Evolutionary conservation across 2,888 invertebrate genomes (phyloP).

Genomic region (Ochropacha duplaris): DNA sequence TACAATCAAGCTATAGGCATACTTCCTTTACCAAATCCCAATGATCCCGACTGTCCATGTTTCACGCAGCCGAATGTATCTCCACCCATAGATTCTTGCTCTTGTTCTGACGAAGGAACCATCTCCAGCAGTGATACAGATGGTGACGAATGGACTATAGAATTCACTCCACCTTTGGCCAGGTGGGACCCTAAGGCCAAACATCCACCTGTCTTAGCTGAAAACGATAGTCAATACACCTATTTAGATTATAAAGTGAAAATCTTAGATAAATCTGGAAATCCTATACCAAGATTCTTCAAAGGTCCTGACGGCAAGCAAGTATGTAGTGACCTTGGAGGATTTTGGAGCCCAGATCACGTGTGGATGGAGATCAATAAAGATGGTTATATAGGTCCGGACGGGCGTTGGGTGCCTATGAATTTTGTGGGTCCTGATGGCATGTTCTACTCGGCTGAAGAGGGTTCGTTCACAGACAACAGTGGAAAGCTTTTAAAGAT

Average conservation of each 20-base stretch:
- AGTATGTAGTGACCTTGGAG: conserved; percentile 74
- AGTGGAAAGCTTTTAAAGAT: conserved; percentile 52
- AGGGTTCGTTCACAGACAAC: conserved; percentile 61
- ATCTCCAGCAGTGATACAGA: conserved; percentile 70
- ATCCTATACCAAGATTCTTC: conserved; percentile 66
- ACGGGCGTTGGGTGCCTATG: conserved; percentile 71
- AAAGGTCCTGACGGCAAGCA: conserved; percentile 72
- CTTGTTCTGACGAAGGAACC: conserved; percentile 65
- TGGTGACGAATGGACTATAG: conserved; percentile 72
- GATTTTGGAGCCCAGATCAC: conserved; percentile 65
- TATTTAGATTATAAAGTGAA: conserved; percentile 76
- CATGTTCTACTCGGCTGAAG: conserved; percentile 65
- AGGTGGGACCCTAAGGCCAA: conserved; percentile 67
- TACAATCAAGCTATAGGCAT: conserved; percentile 76
- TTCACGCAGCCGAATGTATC: conserved; percentile 37
- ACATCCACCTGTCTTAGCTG: conserved; percentile 46
- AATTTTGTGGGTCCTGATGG: conserved; percentile 74
- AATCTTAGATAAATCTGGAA: conserved; percentile 66
- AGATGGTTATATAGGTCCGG: conserved; percentile 73
- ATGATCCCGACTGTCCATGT: conserved; percentile 71
- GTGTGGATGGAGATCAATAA: conserved; percentile 72
- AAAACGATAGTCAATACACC: conserved; percentile 61
- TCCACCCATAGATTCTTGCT: conserved; percentile 68
- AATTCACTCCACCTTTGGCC: conserved; percentile 71
- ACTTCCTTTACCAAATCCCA: conserved; percentile 64